These are phyloP conservation scores for Philaethria dido DNA, from an alignment of 2,888 invertebrate species.

Conservation along the genomic window DNA sequence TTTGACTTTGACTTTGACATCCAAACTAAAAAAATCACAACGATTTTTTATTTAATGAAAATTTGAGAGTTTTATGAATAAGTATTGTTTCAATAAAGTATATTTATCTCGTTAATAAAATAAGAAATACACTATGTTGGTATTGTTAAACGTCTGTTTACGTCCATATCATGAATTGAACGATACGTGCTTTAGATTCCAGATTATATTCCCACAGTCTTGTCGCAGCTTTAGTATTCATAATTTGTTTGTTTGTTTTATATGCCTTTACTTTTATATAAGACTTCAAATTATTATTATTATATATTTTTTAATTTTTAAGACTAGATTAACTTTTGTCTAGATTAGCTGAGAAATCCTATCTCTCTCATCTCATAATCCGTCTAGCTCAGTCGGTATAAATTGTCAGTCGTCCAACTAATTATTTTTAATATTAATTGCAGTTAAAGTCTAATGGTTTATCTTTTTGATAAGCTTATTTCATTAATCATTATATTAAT, in stretches of 20 bases:
- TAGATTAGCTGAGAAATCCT: background rate
- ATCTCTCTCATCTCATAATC: no score
- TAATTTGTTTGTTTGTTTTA: background rate
- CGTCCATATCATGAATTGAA: conserved; percentile 2
- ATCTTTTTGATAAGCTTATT: conserved; percentile 3
- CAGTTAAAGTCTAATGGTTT: background rate
- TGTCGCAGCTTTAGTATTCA: background rate
- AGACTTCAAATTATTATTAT: background rate
- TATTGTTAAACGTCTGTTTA: background rate
- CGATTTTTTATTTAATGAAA: no score
- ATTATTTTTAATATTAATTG: conserved; percentile 4
- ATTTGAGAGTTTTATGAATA: background rate
- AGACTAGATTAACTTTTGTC: background rate
- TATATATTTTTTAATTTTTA: background rate
- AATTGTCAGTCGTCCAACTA: background rate
- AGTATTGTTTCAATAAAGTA: background rate
- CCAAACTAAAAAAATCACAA: no score
- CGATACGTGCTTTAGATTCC: conserved; percentile 15
- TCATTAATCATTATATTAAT: background rate
- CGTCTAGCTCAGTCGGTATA: background rate
- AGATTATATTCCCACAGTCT: background rate
- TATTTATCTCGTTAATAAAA: background rate
- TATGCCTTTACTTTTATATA: background rate
- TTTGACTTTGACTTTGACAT: no score
- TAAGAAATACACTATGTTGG: background rate